These are phyloP conservation scores for Carettochelys insculpta DNA, from an alignment of 2,113 vertebrate species.

Conservation along the genomic window DNA sequence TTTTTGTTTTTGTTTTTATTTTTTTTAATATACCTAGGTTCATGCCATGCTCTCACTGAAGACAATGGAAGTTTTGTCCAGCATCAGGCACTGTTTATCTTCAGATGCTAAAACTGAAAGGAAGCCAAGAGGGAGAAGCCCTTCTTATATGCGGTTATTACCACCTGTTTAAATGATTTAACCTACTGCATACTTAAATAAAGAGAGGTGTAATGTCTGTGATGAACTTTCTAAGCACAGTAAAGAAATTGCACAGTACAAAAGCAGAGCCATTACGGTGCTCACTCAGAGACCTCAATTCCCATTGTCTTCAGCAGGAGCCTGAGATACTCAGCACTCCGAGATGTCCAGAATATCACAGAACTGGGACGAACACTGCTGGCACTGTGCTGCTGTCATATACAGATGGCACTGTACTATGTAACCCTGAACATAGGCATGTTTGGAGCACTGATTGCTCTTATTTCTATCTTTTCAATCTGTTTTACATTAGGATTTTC, in stretches of 20 bases:
- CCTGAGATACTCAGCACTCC: accelerated
- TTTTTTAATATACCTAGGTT: neutral
- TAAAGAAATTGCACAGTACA: neutral
- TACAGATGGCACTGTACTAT: neutral
- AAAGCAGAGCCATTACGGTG: neutral
- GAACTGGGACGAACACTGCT: accelerated
- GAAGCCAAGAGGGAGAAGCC: neutral
- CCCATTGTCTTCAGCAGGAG: neutral
- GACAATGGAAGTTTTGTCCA: neutral
- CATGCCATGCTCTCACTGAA: neutral
- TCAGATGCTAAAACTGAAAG: neutral
- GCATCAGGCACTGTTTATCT: neutral
- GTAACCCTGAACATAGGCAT: neutral
- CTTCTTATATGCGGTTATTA: neutral
- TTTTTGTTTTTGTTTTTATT: too few species aligned
- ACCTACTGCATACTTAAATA: neutral
- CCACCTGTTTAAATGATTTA: neutral
- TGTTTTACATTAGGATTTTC: neutral
- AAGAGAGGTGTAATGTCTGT: neutral
- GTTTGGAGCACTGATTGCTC: neutral
- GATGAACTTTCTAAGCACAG: neutral
- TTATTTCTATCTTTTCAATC: neutral
- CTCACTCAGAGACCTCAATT: accelerated
- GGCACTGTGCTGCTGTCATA: neutral
- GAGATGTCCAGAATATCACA: neutral